Evolutionary conservation across 2,113 vertebrate genomes (phyloP).

Genomic region (Trogon surrucura): DNA sequence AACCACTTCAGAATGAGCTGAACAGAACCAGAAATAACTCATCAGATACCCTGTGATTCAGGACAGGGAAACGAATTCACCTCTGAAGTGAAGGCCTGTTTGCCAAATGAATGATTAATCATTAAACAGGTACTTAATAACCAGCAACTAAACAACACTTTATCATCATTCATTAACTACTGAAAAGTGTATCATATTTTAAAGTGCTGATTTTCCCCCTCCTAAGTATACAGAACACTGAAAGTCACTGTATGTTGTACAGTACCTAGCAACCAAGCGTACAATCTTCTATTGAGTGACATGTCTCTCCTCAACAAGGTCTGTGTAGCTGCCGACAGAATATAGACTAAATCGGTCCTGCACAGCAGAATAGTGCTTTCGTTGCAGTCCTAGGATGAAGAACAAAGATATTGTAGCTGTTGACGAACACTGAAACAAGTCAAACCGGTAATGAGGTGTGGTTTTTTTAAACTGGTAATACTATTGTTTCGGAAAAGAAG

Average conservation of each 20-base stretch:
- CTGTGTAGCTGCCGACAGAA: constrained; percentile 88
- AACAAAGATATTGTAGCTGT: background rate
- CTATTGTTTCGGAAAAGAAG: background rate
- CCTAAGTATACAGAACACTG: background rate
- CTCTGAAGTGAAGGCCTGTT: background rate
- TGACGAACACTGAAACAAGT: background rate
- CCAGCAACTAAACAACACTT: background rate
- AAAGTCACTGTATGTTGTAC: background rate
- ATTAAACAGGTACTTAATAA: background rate
- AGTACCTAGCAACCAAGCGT: constrained; percentile 93
- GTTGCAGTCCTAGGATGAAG: constrained; percentile 73
- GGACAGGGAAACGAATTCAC: background rate
- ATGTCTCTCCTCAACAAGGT: constrained; percentile 94
- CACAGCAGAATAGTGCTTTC: constrained; percentile 77
- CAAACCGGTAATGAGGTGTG: background rate
- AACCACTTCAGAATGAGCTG: background rate
- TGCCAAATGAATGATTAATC: background rate
- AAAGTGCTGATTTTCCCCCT: background rate
- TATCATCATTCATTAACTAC: background rate
- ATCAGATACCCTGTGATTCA: background rate
- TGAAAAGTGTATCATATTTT: background rate
- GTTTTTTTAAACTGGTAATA: background rate
- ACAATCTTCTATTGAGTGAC: constrained; percentile 95
- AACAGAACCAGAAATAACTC: background rate
- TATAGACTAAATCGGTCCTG: constrained; percentile 77